Conservation (phyloP, 2,113 vertebrate species). For the Corythoichthys haematopterus region DNA sequence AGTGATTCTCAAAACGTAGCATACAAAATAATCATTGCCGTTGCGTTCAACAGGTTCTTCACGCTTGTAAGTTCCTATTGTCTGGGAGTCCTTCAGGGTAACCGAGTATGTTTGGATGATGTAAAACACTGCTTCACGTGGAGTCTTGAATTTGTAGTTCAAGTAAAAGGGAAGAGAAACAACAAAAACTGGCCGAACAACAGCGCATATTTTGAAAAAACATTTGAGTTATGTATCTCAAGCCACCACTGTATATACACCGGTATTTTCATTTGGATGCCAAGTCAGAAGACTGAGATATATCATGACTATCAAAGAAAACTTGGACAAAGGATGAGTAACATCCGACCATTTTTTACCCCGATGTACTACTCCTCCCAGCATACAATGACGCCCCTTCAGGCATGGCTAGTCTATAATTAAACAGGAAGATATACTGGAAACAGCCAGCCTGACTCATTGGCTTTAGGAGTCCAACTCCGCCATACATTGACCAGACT, state of each 20-base stretch:
- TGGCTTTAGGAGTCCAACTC: conserved; percentile 49
- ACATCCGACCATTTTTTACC: conserved; percentile 52
- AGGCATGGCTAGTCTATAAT: conserved; percentile 70
- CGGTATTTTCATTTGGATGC: too few species aligned
- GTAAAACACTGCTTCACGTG: too few species aligned
- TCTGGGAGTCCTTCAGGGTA: too few species aligned
- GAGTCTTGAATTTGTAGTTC: too few species aligned
- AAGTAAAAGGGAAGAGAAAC: too few species aligned
- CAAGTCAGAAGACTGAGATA: conserved; percentile 14
- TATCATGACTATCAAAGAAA: conserved; percentile 26
- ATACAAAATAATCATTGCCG: too few species aligned
- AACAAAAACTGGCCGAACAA: too few species aligned
- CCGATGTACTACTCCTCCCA: conserved; percentile 54
- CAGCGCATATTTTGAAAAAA: background rate
- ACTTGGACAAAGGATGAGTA: conserved; percentile 59
- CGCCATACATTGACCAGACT: conserved; percentile 54
- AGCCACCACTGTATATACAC: too few species aligned
- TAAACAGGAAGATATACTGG: conserved; percentile 70
- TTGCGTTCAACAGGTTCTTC: too few species aligned
- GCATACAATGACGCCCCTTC: conserved; percentile 64
- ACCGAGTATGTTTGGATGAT: too few species aligned
- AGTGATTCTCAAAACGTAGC: too few species aligned
- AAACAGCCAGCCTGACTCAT: conserved; percentile 73
- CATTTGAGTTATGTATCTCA: background rate
- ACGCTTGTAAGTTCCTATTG: too few species aligned